phyloP scores from a whole-genome alignment of 2,888 invertebrate species.

The Drosophila demipolita region DNA sequence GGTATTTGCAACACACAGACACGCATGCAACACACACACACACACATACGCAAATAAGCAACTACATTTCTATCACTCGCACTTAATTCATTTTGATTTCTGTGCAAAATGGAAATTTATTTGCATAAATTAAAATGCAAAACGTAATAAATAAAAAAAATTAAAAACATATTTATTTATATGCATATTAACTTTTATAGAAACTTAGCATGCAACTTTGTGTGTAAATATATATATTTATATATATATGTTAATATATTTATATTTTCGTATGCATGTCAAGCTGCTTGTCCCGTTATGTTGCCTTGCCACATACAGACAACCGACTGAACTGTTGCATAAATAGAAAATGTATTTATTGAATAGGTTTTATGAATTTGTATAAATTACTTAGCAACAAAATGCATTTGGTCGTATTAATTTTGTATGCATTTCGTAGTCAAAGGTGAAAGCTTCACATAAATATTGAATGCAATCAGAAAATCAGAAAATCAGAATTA shows the following conservation, averaged over 20 bases:
- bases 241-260: conserved; percentile 3
- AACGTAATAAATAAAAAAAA: conserved; percentile 36
- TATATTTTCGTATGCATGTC: conserved; percentile 68
- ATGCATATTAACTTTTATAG: conserved; percentile 18
- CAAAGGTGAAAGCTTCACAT: conserved; percentile 11
- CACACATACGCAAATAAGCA: conserved; percentile 22
- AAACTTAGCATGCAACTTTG: conserved; percentile 38
- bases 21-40: conserved; percentile 28
- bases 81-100: conserved; percentile 81
- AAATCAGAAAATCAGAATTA: not conserved
- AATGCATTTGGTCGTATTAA: conserved; percentile 16
- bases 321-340: conserved; percentile 63
- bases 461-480: not conserved
- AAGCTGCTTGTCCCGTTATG: conserved; percentile 71
- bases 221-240: conserved; percentile 22
- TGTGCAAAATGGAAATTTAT: conserved; percentile 82
- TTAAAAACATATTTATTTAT: conserved; percentile 7
- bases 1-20: conserved; percentile 47
- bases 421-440: not conserved
- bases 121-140: conserved; percentile 80
- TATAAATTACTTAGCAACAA: conserved; percentile 62
- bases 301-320: conserved; percentile 52
- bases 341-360: conserved; percentile 76
- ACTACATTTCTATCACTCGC: conserved; percentile 79
- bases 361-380: conserved; percentile 68